Base-by-base conservation (phyloP, 2,113 vertebrate species). In the Montifringilla adamsi region DNA sequence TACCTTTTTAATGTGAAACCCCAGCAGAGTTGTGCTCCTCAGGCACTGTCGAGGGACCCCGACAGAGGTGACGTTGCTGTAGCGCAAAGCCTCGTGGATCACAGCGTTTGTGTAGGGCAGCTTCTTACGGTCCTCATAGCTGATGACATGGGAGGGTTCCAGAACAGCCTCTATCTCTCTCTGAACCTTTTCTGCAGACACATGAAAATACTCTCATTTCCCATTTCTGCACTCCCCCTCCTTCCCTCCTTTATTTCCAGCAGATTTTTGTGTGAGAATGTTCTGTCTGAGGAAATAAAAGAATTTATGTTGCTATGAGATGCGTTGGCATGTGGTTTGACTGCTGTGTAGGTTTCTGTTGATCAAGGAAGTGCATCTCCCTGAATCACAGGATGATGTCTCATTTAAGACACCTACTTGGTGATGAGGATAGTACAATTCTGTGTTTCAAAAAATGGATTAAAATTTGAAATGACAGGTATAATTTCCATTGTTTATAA, bases 1-100 rank as follows among this genome's bases (percentile, higher is more conserved):
- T 97, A 98, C 97, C 97, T 97, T 97, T 82, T 90, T 81, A 35
- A 98, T 13, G 9, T 76, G 78, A 73, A 92, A 94, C 2, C 96
- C 90, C 4, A 86, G 59, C 63, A 97, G 39, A 24, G 53, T 49
- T 10, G 93, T 96, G 18, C 86, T 87, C 33, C 58, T 96, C 93
- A 96, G 27, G 0, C 97, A 97, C 13, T 84, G 93, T 13, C 90
- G 86, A 49, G 89, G 78, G 2, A 97, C 89, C 1, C 96, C 97
- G 1, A 97, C 75, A 3, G 94, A 80, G n/a, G 96, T 90, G 1
- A 96, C 27, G 0, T 97, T 96, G 92, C 96, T 96, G 82, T 95
- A 93, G 17, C 90, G 92, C 89, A 97, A 21, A 13, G 83, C 97
- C 74, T 97, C 97, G 0, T 97, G 97, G 14, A 98, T 96, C 43